Conservation (phyloP, 1,140 invertebrate species). For the Drosophila pruinosa region DNA sequence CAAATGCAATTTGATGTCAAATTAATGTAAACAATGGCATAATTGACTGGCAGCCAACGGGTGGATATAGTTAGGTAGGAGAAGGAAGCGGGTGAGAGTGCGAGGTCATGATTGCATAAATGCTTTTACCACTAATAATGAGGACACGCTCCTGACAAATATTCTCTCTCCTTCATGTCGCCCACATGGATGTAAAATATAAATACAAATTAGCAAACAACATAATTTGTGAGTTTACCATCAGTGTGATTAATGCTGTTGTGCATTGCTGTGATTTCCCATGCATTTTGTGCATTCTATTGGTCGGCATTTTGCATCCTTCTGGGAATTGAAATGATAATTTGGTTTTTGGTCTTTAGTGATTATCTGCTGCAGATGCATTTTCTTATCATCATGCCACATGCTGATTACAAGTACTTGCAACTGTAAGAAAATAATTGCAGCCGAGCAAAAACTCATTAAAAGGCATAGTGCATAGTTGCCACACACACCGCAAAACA, state of each 20-base stretch:
- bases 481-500: slow-evolving; percentile 31
- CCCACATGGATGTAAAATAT: not conserved
- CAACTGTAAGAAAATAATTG: slow-evolving; percentile 56
- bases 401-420: slow-evolving; percentile 22
- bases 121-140: slow-evolving; percentile 36
- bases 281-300: not conserved
- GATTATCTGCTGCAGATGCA: not conserved
- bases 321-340: slow-evolving; percentile 8
- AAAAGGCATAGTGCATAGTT: slow-evolving; percentile 35
- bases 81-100: not conserved
- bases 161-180: not conserved
- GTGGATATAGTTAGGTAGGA: too few species aligned
- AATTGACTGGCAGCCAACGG: slow-evolving; percentile 37
- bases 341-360: not conserved
- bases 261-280: slow-evolving; percentile 17
- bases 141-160: slow-evolving; percentile 3
- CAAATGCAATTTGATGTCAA: slow-evolving; percentile 51
- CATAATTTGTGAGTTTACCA: slow-evolving; percentile 27
- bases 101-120: slow-evolving; percentile 17
- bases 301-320: not conserved
- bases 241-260: slow-evolving; percentile 32
- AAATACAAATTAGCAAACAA: slow-evolving; percentile 24
- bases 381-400: slow-evolving; percentile 8
- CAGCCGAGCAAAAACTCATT: slow-evolving; percentile 70
- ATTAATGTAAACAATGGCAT: slow-evolving; percentile 70